Evolutionary conservation across 1,140 invertebrate genomes (phyloP), one percentile per base, ranked within the genome.

Genomic region (Gryllus bimaculatus): DNA sequence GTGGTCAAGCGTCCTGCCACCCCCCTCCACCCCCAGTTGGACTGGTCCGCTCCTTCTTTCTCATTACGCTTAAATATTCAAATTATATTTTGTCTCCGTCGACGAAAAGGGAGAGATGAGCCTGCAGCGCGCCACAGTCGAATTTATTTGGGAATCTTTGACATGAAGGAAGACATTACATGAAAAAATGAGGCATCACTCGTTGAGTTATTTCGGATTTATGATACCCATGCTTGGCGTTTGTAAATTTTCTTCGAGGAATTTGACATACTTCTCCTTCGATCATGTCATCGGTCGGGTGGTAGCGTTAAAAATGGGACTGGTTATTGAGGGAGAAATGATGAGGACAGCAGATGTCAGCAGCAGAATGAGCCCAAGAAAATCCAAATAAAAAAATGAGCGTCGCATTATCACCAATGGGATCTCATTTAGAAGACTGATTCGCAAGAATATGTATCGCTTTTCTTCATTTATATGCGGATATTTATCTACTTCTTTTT

Each of bases 81-180:
- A 66, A 66, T 66, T 66, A 66, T 66, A 66, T 66, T 66, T 66
- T 66, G 54, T 66, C 54, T 66, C 54, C 54, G 54, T 66, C 54
- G 54, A 66, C 10, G 54, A 18, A 10, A 66, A 66, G 54, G 10
- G 54, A 66, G 2, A 66, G 54, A 13, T 18, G 54, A 66, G 10
- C 54, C 54, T 10, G 18, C 54, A 66, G 54, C 18, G 54, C 10
- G 54, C 54, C 10, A 66, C 54, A 13, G 10, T 66, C 54, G 54
- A 66, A 66, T 66, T 66, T 66, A 66, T 66, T 66, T 66, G 54
- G 54, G 54, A 66, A 66, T 13, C 54, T 18, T 18, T 66, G 54
- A 66, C 54, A 66, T 18, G 54, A 66, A 66, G 54, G 18, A 66
- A 66, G 54, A 18, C 18, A 66, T 66, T 66, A 66, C 18, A 66